phyloP scores from a whole-genome alignment of 2,888 invertebrate genomes.

The Crossocerus cetratus region DNA sequence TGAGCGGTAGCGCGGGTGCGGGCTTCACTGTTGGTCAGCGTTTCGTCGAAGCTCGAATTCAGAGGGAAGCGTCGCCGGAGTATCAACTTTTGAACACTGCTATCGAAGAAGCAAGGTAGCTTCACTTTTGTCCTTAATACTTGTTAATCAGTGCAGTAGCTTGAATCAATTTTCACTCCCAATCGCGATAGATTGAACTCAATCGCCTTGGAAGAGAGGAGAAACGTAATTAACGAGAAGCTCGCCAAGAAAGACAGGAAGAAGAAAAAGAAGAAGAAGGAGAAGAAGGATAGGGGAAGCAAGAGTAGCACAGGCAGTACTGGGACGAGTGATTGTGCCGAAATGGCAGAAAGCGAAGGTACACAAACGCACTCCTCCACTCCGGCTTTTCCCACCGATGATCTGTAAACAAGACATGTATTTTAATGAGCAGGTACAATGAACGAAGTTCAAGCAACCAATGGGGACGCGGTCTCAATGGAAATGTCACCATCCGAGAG shows the following conservation, averaged over 20 bases:
- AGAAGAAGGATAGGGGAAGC: constrained; percentile 76
- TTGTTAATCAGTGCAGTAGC: too few species aligned
- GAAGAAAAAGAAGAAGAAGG: constrained; percentile 85
- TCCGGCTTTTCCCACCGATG: too few species aligned
- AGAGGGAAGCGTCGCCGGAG: constrained; percentile 82
- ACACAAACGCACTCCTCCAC: constrained; percentile 9
- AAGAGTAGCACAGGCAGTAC: constrained; percentile 63
- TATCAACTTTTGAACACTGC: constrained; percentile 84
- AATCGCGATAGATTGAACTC: constrained; percentile 79
- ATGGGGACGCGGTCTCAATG: constrained; percentile 60
- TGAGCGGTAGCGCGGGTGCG: constrained; percentile 77
- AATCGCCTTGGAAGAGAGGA: constrained; percentile 83
- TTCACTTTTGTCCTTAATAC: background rate
- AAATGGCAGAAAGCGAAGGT: constrained; percentile 74
- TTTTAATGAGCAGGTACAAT: constrained; percentile 50
- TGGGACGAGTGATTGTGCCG: constrained; percentile 62
- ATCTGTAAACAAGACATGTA: background rate
- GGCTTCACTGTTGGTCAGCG: constrained; percentile 77
- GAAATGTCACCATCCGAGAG: constrained; percentile 79
- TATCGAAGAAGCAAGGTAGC: constrained; percentile 86
- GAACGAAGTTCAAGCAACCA: constrained; percentile 65
- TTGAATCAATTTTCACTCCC: background rate
- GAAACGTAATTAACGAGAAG: constrained; percentile 85
- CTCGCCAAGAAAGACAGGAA: constrained; percentile 85
- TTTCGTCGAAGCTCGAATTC: constrained; percentile 76